Evolutionary conservation across 1,140 invertebrate genomes (phyloP).

Genomic region (Leptopilina clavipes): DNA sequence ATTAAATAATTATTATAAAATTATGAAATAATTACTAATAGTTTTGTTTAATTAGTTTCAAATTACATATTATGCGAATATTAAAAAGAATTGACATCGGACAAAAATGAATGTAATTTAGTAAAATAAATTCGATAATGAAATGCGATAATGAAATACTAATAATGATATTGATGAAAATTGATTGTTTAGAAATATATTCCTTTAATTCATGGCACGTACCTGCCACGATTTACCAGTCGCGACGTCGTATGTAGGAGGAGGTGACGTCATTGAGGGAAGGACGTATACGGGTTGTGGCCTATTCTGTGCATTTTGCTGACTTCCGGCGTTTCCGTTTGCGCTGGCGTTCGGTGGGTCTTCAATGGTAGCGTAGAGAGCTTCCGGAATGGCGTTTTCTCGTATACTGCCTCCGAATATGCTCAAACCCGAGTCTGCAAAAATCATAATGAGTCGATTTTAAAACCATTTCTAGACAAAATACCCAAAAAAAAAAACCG

Average conservation of each 20-base stretch:
- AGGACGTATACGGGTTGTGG: constrained; percentile 65
- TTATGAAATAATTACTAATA: too few species aligned
- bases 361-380: constrained; percentile 66
- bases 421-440: constrained; percentile 66
- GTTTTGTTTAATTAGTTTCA: too few species aligned
- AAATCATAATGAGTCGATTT: constrained; percentile 29
- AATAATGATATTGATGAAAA: neutral
- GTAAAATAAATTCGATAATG: too few species aligned
- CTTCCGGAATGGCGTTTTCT: constrained; percentile 65
- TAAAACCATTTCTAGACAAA: neutral
- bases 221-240: constrained; percentile 71
- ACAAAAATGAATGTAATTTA: too few species aligned
- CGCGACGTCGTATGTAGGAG: constrained; percentile 72
- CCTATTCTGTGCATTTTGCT: constrained; percentile 58
- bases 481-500: neutral
- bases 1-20: too few species aligned
- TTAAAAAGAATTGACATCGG: too few species aligned
- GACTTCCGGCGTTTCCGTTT: constrained; percentile 53
- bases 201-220: constrained; percentile 21
- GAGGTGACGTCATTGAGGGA: constrained; percentile 72
- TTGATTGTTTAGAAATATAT: neutral
- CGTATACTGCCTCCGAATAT: constrained; percentile 60
- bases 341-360: constrained; percentile 51
- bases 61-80: too few species aligned
- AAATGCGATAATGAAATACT: too few species aligned